Base-by-base conservation (phyloP, 2,888 invertebrate genomes). In the Fragum fragum region DNA sequence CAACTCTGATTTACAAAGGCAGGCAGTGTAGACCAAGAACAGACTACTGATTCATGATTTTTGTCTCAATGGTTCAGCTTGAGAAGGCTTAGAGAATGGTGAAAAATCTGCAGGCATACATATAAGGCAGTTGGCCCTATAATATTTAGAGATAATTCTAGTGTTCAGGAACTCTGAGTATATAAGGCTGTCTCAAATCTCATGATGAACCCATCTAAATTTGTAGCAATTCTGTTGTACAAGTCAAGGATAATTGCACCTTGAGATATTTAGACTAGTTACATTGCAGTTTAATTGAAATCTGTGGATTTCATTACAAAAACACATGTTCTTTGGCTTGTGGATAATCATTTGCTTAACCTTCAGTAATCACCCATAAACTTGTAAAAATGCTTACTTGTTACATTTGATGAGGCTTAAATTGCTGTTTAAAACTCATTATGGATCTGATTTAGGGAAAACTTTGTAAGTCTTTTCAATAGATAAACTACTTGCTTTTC, bases 211-310 rank as follows among this genome's bases (percentile, higher is more conserved):
- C 14, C 16, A 47, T 47, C 47, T 47, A 14, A 47, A 47, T 47
- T 47, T 47, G 47, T 47, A 47, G 7, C 47, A 47, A 47, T 47
- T 47, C 16, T 3, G n/a, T 18, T 47, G 47, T 47, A 47, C 47
- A 63, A 28, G 63, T 32, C 26, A 39, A 29, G 26, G 66, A 42
- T 42, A 36, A 39, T 23, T 66, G 66, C 26, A 66, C 26, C 66
- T 42, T 42, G 9, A 66, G 66, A 18, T 36, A 66, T 42, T 66
- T 42, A 39, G 42, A 42, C 66, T 66, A 42, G 66, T 66, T 23
- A 66, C 42, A 66, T 42, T 42, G 66, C 66, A 66, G 16, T 66
- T 42, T 66, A 66, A 66, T 66, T 66, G 42, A 42, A 47, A 66
- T 42, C 21, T 66, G 66, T 5, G 66, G 21, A 66, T 66, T 66